A percentile compares a stretch with the other conserved stretches of the same genome.
These are phyloP conservation scores for Molorchus minor DNA, from an alignment of 2,888 invertebrate species.

Conservation along the genomic window DNA sequence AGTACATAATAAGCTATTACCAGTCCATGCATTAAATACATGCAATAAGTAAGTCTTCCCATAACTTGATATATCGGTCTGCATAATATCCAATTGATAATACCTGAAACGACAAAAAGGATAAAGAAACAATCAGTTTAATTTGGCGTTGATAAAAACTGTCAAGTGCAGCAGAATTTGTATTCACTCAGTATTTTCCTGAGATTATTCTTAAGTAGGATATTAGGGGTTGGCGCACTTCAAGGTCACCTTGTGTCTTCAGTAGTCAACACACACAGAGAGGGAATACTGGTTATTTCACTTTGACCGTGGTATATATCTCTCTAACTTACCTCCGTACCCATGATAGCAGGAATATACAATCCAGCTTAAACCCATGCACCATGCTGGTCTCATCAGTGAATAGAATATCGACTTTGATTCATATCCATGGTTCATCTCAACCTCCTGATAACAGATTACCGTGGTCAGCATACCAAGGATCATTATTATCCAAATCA, in stretches of 20 bases:
- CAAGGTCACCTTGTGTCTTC: too few species aligned
- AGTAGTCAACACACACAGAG: too few species aligned
- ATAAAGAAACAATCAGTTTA: conserved; percentile 1
- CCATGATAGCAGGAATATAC: conserved; percentile 29
- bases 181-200: too few species aligned
- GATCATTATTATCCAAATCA: conserved; percentile 34
- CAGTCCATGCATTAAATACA: conserved; percentile 64
- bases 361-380: conserved; percentile 41
- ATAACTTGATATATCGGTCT: conserved; percentile 63
- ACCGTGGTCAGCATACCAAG: conserved; percentile 22
- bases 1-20: conserved; percentile 46
- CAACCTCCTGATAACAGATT: conserved; percentile 27
- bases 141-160: too few species aligned
- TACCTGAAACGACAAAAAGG: conserved; percentile 55
- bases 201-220: too few species aligned
- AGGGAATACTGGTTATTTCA: too few species aligned
- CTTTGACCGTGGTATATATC: too few species aligned
- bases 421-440: conserved; percentile 8
- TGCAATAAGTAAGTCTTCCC: conserved; percentile 64
- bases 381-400: conserved; percentile 39
- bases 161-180: too few species aligned
- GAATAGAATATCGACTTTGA: conserved; percentile 14
- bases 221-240: too few species aligned
- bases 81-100: conserved; percentile 64
- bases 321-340: conserved; percentile 16